Evolutionary conservation across 2,797 vertebrate species (phyloP), one percentile per base, ranked within the genome.

Genomic region (Euthynnus affinis): DNA sequence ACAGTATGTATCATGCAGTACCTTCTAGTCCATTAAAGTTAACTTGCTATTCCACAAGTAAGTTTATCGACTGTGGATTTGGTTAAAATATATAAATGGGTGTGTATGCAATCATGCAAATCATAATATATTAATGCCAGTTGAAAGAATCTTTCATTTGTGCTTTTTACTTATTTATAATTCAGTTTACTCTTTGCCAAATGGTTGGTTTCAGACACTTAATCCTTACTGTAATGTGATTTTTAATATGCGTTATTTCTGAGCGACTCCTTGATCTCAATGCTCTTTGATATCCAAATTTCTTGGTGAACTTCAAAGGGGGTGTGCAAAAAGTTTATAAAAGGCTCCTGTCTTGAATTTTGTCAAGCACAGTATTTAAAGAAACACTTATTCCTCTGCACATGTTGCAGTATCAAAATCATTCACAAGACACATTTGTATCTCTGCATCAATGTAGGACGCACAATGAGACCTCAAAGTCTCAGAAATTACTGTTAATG

Each of bases 401-500:
- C 32, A 9, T 59, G n/a, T 10, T 25, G 20, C 27, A 57, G 9
- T 44, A 53, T 67, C 13, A 23, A 67, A 67, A 55, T 52, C 5
- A 23, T 15, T 17, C 9, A 22, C 9, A 48, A 37, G 22, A 34
- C 17, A 4, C 1, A 3, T 29, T 12, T 56, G 15, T 62, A 29
- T 60, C 34, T 17, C 25, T 17, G 8, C 7, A 56, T 49, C 4
- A 44, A 23, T 25, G n/a, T 42, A 71, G 0, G n/a, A 66, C 23
- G 65, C 5, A 60, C 15, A 75, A 69, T 14, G 32, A 12, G 3
- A 61, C 5, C 5, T 12, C 20, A 27, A 6, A 23, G 5, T 25
- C 15, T 70, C 20, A 75, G 12, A 65, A 81, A 83, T 79, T 32
- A 73, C 25, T 60, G 14, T 15, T 78, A 73, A 83, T 56, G 22